Evolutionary conservation across 2,113 vertebrate species (phyloP).

Genomic region (Cinclus mexicanus): DNA sequence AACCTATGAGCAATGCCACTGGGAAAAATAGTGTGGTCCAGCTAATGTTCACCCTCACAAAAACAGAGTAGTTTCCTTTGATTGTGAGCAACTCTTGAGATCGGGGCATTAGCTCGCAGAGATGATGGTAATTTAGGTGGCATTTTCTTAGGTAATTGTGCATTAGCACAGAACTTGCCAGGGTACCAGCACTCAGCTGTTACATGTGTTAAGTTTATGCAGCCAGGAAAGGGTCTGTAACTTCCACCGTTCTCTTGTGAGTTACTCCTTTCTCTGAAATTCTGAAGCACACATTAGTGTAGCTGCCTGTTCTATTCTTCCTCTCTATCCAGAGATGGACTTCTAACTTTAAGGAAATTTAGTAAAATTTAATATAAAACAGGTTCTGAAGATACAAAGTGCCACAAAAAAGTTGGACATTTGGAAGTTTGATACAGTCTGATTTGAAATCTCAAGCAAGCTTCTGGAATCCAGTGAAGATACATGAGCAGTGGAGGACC

Average conservation of each 20-base stretch:
- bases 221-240: neutral
- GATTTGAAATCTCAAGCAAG: neutral
- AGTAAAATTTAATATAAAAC: neutral
- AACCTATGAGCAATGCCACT: neutral
- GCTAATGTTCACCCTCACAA: neutral
- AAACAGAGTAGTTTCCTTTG: neutral
- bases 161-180: neutral
- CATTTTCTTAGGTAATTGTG: neutral
- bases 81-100: neutral
- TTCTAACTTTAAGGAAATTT: neutral
- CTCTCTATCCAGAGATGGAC: neutral
- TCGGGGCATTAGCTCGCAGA: neutral
- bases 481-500: neutral
- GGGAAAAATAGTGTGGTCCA: neutral
- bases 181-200: neutral
- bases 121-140: neutral
- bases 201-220: rapidly evolving
- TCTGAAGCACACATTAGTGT: neutral
- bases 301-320: neutral
- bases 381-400: neutral
- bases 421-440: neutral
- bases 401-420: neutral
- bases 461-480: neutral
- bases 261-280: neutral
- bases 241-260: neutral